Evolutionary conservation across 2,888 invertebrate genomes (phyloP).

Genomic region (Aethes cnicana): DNA sequence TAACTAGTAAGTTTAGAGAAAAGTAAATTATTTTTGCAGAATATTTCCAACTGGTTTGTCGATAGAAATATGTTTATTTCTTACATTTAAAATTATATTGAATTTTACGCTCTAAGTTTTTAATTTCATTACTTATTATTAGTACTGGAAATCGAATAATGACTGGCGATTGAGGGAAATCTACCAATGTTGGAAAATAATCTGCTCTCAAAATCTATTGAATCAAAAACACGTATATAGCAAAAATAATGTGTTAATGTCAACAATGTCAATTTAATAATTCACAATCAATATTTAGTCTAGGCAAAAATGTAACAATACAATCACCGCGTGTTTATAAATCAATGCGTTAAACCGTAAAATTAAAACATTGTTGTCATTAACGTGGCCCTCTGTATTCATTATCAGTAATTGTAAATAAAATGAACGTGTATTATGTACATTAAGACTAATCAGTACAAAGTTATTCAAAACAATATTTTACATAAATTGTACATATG

Average conservation of each 20-base stretch:
- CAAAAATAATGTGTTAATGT: conserved; percentile 2
- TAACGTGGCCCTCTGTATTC: conserved; percentile 21
- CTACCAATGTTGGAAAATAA: conserved; percentile 9
- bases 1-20: not conserved
- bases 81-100: not conserved
- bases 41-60: too few relatives aligned
- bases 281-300: too few relatives aligned
- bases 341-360: not conserved
- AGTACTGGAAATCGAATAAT: not conserved
- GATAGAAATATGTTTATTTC: too few relatives aligned
- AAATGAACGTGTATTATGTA: not conserved
- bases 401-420: not conserved
- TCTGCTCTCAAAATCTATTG: conserved; percentile 11
- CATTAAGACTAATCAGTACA: too few relatives aligned
- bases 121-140: not conserved
- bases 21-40: conserved; percentile 6
- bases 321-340: too few relatives aligned
- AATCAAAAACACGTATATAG: conserved; percentile 16
- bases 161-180: too few relatives aligned
- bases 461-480: not conserved
- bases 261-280: conserved; percentile 12
- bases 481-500: not conserved
- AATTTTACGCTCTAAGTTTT: not conserved
- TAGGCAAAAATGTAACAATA: too few relatives aligned
- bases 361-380: conserved; percentile 23